Evolutionary conservation across 2,797 vertebrate genomes (phyloP).

Genomic region (Tenualosa thibaudeaui): DNA sequence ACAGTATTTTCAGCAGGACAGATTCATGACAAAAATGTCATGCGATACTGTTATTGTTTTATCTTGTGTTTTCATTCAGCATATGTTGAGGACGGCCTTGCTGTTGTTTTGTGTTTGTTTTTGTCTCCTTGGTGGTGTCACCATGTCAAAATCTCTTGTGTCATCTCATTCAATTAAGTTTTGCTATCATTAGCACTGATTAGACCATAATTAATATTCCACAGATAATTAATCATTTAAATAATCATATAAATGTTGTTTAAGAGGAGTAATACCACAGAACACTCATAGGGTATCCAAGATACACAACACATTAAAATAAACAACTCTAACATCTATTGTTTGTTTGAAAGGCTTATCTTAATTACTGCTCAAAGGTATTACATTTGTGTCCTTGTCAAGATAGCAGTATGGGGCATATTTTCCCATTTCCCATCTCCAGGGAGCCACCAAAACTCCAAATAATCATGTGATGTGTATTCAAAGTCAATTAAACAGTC

Average conservation of each 20-base stretch:
- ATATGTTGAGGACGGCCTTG: not conserved
- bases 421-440: not conserved
- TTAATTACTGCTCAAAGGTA: not conserved
- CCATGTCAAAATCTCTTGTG: not conserved
- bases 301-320: not conserved
- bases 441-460: not conserved
- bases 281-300: not conserved
- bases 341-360: not conserved
- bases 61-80: not conserved
- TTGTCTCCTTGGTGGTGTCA: not conserved
- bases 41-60: not conserved
- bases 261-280: not conserved
- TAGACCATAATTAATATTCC: constrained; percentile 1
- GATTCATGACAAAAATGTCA: not conserved
- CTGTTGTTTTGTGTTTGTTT: not conserved
- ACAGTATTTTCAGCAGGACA: not conserved
- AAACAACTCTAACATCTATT: not conserved
- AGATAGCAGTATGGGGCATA: not conserved
- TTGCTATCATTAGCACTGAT: not conserved
- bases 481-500: not conserved
- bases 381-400: not conserved
- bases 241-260: not conserved
- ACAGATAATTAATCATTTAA: not conserved
- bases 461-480: not conserved
- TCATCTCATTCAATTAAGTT: constrained; percentile 3